Base-by-base conservation (phyloP, 2,113 vertebrate species). In the Ovis aries region DNA sequence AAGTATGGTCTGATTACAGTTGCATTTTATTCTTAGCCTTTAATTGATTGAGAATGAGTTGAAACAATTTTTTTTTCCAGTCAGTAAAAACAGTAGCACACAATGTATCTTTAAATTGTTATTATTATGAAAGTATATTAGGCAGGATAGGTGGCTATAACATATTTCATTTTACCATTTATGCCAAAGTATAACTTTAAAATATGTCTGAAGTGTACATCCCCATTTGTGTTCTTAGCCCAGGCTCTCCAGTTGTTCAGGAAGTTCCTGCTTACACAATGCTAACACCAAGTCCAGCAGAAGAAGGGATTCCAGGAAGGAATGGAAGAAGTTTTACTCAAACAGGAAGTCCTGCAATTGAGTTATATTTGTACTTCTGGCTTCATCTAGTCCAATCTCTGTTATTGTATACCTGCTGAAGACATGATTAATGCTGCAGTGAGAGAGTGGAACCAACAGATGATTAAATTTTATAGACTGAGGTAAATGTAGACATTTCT, bases 21-120 rank as follows among this genome's bases (percentile, higher is more conserved):
- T 90, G 60, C 8, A 48, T 90, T 94, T 78, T 93, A 57, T 82
- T 40, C 45, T 89, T 52, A 83, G 7, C 4, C 5, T 60, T 95
- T 92, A 48, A 33, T 45, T 91, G 55, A 88, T 7, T 93, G 23
- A 93, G 45, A 96, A 40, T 64, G 88, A 84, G 62, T 52, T 62
- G 12, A 96, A 95, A 60, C 0, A 60, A 55, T 67, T n/a, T 71
- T 36, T 80, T 64, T 96, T 97, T 97, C 43, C 62, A 88, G 5
- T 45, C 15, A 50, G 55, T 60, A 77, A 88, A 86, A 80, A 57
- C 11, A 67, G 14, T 33, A 90, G 3, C 8, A 19, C 45, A 84
- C 85, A 67, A 52, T 0, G 5, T 53, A 14, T 3, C 84, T 92
- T 88, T 7, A 55, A 71, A 55, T 23, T 48, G 36, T 88, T 60